Evolutionary conservation across 2,113 vertebrate species (phyloP), one percentile per base, ranked within the genome.

Genomic region (Lepisosteus osseus): DNA sequence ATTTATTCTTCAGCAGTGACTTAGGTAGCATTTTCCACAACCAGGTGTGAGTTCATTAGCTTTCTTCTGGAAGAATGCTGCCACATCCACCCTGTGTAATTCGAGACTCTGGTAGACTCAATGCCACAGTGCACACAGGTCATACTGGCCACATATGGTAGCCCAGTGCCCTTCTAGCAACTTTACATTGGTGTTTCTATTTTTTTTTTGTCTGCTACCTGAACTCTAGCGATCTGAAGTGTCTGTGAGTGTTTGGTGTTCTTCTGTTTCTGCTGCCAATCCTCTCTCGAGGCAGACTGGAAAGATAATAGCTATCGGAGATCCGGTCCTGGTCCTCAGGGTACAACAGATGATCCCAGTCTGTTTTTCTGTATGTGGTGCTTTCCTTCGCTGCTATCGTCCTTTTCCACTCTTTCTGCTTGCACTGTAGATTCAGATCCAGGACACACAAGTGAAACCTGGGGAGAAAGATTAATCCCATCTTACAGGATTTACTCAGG

Each of bases 401-500:
- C 86, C 81, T 83, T 71, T 75, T 70, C 77, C 71, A 75, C 84
- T 89, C 89, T 91, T 83, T 92, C 90, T 91, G 93, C 93, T 91
- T 92, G 90, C 91, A 90, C 91, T 94, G 82, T 95, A 93, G 92
- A 93, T 94, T 96, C 93, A 94, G 93, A 98, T 88, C 89, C 88
- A 88, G 91, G 89, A 90, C 90, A 92, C 87, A 92, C 85, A 78
- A 92, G 86, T 92, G 92, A 95, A 86, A 90, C 90, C 87, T 94
- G 91, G 92, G 86, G 89, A 77, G 89, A 90, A 85, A 92, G 92
- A 93, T 91, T 95, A 94, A 88, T 93, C 87, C 86, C 89, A 89
- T 92, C 91, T 91, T 95, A 92, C 93, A 94, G 93, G 90, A 95
- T 94, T 87, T 94, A 93, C 83, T 90, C 94, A 95, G 95, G 94